Evolutionary conservation across 2,888 invertebrate genomes (phyloP), one percentile per base, ranked within the genome.

Genomic region (Barypeithes pellucidus): DNA sequence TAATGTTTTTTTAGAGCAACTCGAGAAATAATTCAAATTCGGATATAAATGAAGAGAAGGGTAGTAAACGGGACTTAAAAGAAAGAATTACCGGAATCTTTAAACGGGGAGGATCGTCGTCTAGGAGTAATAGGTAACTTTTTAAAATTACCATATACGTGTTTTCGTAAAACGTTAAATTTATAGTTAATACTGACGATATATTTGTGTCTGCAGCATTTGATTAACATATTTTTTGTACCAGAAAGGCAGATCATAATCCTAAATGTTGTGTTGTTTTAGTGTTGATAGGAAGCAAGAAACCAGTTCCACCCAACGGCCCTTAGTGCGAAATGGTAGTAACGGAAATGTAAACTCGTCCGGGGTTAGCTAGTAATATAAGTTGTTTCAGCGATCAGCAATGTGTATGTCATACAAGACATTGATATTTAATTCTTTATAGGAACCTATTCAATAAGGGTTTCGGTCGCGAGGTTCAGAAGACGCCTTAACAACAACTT

Each of bases 1-100:
- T 29, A 29, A 29, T 29, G 7, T 29, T 29, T 29, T 73, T 59
- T 67, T 39, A 73, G 73, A 61, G 33, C 33, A 73, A 62, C 65
- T 73, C 71, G 8, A 73, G 68, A 68, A 72, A 90, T 86, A 92
- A 92, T 81, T 93, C 93, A 9, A 92, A 92, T 81, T 92, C 93
- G 0, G 93, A 93, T 79, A 89, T 93, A 83, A 91, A 91, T 47
- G 92, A 92, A 79, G 89, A 89, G 76, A 86, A 87, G 80, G 88
- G 88, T 9, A 92, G 92, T 82, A 94, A 93, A 86, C 91, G 91
- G 81, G 93, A 95, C 86, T 87, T 95, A 77, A 92, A 94, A 81
- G 94, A 93, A 68, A 90, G 94, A 75, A 87, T 96, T 50, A 92
- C 94, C 0, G 95, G 93, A 76, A 95, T 96, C 89, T 96, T 96